phyloP scores from a whole-genome alignment of 2,113 vertebrate species.

The Xiphophorus couchianus region DNA sequence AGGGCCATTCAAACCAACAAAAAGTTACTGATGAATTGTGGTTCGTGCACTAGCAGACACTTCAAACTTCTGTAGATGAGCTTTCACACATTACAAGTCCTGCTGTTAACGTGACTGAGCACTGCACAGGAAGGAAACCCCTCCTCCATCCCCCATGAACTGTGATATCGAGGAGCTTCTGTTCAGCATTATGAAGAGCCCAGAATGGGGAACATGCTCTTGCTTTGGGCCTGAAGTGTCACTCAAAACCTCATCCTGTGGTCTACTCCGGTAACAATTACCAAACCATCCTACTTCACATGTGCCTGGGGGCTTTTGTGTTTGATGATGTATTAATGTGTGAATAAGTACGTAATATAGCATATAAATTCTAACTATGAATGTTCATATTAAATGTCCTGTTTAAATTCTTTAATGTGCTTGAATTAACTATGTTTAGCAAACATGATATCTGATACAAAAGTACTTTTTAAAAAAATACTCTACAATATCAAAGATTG shows the following conservation, averaged over 20 bases:
- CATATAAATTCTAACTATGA: neutral
- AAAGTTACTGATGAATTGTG: slow-evolving; percentile 19
- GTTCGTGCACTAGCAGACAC: slow-evolving; percentile 14
- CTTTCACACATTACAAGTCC: slow-evolving; percentile 40
- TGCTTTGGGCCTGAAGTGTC: neutral
- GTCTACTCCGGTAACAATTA: neutral
- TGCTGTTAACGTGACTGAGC: slow-evolving; percentile 27
- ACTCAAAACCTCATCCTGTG: neutral
- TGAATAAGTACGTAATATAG: neutral
- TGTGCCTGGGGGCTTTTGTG: neutral
- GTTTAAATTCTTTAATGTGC: no score
- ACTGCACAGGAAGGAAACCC: slow-evolving; percentile 23
- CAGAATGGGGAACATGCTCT: neutral
- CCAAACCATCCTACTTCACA: neutral
- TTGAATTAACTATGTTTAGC: no score
- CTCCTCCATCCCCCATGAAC: neutral
- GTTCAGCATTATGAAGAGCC: neutral
- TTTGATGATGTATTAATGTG: neutral
- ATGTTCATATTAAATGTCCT: no score
- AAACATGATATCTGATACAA: neutral
- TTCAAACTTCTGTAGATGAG: slow-evolving; percentile 28
- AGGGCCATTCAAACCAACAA: neutral
- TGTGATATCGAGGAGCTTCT: slow-evolving; percentile 17
- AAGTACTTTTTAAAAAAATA: neutral
- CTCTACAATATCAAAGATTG: neutral